A percentile compares a stretch with the other conserved stretches of the same genome.
These are phyloP conservation scores for Eptatretus burgeri DNA, from an alignment of 2,113 vertebrate species.

Conservation along the genomic window DNA sequence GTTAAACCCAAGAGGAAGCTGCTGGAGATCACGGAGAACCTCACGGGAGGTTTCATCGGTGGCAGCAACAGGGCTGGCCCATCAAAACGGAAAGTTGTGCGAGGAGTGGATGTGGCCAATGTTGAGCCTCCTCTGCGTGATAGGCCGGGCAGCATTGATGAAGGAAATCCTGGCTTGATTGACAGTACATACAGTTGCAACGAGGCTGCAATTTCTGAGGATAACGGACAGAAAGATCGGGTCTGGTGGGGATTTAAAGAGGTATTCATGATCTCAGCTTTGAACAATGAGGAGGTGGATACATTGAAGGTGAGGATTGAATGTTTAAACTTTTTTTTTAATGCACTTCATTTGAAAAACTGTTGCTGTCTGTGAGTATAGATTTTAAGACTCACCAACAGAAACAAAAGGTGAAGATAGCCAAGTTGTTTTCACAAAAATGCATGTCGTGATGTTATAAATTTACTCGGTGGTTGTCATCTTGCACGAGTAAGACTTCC, in stretches of 20 bases:
- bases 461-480: too few relatives aligned
- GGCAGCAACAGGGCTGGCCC: neutral
- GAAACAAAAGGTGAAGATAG: too few relatives aligned
- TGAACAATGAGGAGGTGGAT: constrained; percentile 35
- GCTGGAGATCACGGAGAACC: neutral
- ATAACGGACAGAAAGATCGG: neutral
- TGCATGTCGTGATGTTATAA: too few relatives aligned
- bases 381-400: too few relatives aligned
- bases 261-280: constrained; percentile 28
- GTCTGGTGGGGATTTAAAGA: neutral
- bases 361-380: too few relatives aligned
- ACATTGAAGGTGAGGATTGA: constrained; percentile 33
- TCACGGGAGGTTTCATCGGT: neutral
- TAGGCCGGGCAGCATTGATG: neutral
- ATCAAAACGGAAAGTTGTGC: neutral
- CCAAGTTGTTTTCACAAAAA: too few relatives aligned
- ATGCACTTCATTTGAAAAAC: too few relatives aligned
- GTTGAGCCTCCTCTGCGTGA: neutral
- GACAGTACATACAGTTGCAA: neutral
- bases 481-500: too few relatives aligned
- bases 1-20: neutral
- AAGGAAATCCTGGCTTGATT: neutral
- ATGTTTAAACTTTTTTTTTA: too few relatives aligned
- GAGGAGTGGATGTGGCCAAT: neutral
- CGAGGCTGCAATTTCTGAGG: neutral